Evolutionary conservation across 64 coral and sea anemone species (phyloP), one percentile per base, ranked within the genome.

Genomic region (Stichodactyla helianthus): DNA sequence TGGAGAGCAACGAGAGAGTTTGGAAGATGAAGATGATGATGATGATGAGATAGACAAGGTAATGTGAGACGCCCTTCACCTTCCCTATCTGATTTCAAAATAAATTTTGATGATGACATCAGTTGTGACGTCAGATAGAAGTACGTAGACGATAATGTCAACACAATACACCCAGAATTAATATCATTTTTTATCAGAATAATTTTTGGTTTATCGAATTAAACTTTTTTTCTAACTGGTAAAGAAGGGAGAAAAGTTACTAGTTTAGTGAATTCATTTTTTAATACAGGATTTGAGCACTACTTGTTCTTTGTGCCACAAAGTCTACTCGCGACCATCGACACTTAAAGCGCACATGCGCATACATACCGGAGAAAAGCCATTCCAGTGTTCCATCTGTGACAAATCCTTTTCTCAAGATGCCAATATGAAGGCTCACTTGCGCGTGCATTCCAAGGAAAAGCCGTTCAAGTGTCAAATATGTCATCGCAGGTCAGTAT

Each of bases 341-440:
- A 84, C 82, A 28, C 82, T 84, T 31, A 84, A 84, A 59, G 82
- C 82, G 44, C 82, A 84, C 56, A 54, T 84, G 82, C 82, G 82
- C 10, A 59, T 84, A 26, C 82, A 84, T 52, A 84, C 82, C 4
- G 82, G 82, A 59, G 56, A 84, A n/a, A 84, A 84, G 56, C 82
- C 82, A 84, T 84, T 84, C 4, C 28, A 59, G 3, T 84, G 82
- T 17, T 27, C 44, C 52, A 84, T 53, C 15, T 84, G 82, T 59
- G 52, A 84, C 52, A 84, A 84, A 25, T 84, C 82, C 22, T 84
- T 84, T 59, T 84, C 82, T 53, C 82, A 84, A 59, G 82, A 84
- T 84, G 82, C 82, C 82, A 84, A 84, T 52, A 54, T 84, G 28
- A 84, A 84, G 82, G 82, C 82, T 54, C 82, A 84, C 26, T 53